Percentiles rank a stretch among this genome's conserved stretches.
Conservation (phyloP, 2,113 vertebrate species). For the Spermophilus dauricus region DNA sequence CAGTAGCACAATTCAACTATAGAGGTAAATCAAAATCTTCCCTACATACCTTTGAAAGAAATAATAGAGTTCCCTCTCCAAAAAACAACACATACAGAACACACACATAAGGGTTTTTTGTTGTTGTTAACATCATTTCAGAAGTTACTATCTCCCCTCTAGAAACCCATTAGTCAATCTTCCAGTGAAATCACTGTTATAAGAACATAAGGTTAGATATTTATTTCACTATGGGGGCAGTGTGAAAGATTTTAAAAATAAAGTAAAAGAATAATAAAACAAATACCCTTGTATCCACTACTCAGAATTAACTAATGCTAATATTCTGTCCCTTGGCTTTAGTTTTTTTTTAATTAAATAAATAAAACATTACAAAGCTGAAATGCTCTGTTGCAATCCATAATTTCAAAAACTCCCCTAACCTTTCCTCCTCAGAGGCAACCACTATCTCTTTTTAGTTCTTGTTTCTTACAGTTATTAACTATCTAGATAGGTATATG, state of each 20-base stretch:
- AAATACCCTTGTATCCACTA: constrained; percentile 45
- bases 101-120: background rate
- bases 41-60: background rate
- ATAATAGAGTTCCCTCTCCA: background rate
- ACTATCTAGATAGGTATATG: background rate
- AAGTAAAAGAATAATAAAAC: constrained; percentile 62
- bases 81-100: background rate
- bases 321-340: constrained; percentile 55
- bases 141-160: constrained; percentile 28
- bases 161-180: constrained; percentile 38
- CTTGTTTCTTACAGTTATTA: constrained; percentile 12
- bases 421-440: background rate
- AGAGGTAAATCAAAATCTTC: background rate
- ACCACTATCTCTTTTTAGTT: background rate
- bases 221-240: constrained; percentile 32
- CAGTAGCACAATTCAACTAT: background rate
- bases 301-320: constrained; percentile 66
- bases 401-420: constrained; percentile 15
- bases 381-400: background rate
- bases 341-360: constrained; percentile 51
- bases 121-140: constrained; percentile 36
- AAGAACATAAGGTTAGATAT: constrained; percentile 62
- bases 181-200: background rate
- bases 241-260: constrained; percentile 68
- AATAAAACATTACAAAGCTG: constrained; percentile 38